Conservation (phyloP, 2,888 invertebrate species). For the Terebella lapidaria region DNA sequence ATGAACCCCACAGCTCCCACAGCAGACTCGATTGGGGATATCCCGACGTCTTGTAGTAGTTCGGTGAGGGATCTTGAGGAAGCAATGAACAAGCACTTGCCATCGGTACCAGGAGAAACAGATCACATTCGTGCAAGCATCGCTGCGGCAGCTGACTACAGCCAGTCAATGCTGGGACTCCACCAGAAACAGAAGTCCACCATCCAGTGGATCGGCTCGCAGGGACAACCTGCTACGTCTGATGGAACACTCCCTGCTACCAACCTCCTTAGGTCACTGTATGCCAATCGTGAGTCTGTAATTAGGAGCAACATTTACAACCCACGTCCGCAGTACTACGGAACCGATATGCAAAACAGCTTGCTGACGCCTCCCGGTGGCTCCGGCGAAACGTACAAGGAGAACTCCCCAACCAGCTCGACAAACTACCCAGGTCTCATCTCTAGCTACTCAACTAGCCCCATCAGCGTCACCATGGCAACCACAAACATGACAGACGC, state of each 20-base stretch:
- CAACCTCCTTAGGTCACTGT: slow-evolving; percentile 80
- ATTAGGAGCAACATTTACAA: slow-evolving; percentile 65
- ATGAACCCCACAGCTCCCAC: not conserved
- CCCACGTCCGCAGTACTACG: slow-evolving; percentile 37
- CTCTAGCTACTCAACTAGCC: not conserved
- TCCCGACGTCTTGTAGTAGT: slow-evolving; percentile 7
- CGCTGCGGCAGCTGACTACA: not conserved
- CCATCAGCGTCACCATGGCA: not conserved
- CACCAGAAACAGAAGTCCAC: slow-evolving; percentile 41
- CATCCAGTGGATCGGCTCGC: slow-evolving; percentile 83
- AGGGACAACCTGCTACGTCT: slow-evolving; percentile 49
- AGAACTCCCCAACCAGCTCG: slow-evolving; percentile 9
- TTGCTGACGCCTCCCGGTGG: slow-evolving; percentile 87
- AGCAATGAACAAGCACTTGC: slow-evolving; percentile 90
- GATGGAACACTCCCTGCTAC: slow-evolving; percentile 70
- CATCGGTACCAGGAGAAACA: slow-evolving; percentile 28
- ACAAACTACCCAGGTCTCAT: not conserved
- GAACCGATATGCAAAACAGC: slow-evolving; percentile 58
- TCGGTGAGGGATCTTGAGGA: slow-evolving; percentile 90
- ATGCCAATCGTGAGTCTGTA: slow-evolving; percentile 90
- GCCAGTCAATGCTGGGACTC: not conserved
- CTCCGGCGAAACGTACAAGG: slow-evolving; percentile 22
- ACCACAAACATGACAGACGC: slow-evolving; percentile 32
- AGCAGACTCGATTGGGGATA: not conserved
- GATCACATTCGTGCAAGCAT: slow-evolving; percentile 22